Evolutionary conservation across 2,888 invertebrate species (phyloP), one percentile per base, ranked within the genome.

Genomic region (Calephelis perditalis): DNA sequence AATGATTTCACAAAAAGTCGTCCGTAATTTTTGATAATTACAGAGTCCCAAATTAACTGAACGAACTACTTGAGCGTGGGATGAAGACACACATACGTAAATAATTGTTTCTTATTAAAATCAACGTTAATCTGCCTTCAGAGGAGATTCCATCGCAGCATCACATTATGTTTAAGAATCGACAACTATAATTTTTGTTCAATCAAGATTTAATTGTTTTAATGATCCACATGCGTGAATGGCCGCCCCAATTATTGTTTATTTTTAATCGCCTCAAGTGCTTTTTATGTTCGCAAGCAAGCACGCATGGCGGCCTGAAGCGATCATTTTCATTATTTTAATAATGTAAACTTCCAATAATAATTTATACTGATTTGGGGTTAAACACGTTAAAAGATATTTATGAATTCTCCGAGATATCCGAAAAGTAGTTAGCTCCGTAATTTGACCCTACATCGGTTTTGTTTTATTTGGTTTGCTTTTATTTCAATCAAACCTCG

Each of bases 181-280:
- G 90, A 90, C 90, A 90, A 89, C 89, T 90, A 90, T 90, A 90
- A 90, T 90, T 90, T 90, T 81, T 85, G 90, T 90, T 89, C 90
- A 90, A 90, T 90, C 90, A 90, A 90, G 90, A 90, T 90, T 90
- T 90, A 90, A 90, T 90, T 90, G 90, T 90, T 90, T 90, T 90
- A 90, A 90, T 90, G 90, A 90, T 89, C 76, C 86, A 78, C 89
- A 89, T 90, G 90, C 90, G 90, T 90, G 90, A 90, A 90, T 88
- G 83, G 88, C 79, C 88, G 86, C 85, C 78, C 86, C 90, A 90
- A 90, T 90, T 90, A 90, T 88, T 90, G 90, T 90, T 90, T 90
- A 90, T 90, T 90, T 90, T 90, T 90, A 90, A 90, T 90, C 88
- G 90, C 89, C 90, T 74, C 82, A 81, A 90, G 90, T 81, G 88